Evolutionary conservation across 2,113 vertebrate species (phyloP).

Genomic region (Australoheros scitulus): DNA sequence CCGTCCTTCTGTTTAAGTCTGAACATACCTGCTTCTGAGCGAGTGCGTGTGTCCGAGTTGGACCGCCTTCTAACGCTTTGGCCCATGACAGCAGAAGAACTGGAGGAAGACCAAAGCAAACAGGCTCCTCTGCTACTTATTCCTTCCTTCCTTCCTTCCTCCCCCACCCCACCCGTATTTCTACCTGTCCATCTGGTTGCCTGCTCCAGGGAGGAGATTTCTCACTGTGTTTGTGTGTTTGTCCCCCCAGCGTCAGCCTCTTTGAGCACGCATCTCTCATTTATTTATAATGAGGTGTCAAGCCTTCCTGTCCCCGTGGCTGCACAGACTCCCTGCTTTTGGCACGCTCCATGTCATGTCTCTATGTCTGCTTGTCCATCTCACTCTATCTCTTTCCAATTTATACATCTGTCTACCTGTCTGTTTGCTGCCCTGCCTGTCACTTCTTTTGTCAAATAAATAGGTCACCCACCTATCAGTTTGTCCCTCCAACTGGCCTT

Average conservation of each 20-base stretch:
- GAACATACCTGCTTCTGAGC: conserved; percentile 34
- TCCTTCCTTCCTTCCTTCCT: background rate
- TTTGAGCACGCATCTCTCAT: conserved; percentile 60
- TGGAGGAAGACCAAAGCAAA: conserved; percentile 60
- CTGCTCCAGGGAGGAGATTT: conserved; percentile 40
- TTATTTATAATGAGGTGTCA: conserved; percentile 75
- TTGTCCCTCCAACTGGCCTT: conserved; percentile 13
- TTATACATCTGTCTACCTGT: conserved; percentile 45
- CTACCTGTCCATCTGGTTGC: conserved; percentile 65
- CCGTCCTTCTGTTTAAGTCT: conserved; percentile 38
- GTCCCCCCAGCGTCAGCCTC: conserved; percentile 24
- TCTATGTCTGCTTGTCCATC: conserved; percentile 33
- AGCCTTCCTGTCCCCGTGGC: conserved; percentile 18
- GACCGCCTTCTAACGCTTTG: conserved; percentile 36
- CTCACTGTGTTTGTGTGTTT: conserved; percentile 36
- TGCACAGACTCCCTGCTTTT: conserved; percentile 45
- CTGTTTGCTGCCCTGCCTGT: conserved; percentile 36
- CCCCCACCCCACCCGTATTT: background rate
- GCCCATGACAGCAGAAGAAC: conserved; percentile 29
- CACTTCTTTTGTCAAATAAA: conserved; percentile 43
- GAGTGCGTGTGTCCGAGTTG: conserved; percentile 35
- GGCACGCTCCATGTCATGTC: conserved; percentile 32
- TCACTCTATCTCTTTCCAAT: conserved; percentile 21
- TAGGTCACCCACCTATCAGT: conserved; percentile 37
- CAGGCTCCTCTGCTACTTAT: conserved; percentile 20